Conservation (phyloP, 1,140 invertebrate species). For the Acromyrmex echinatior region DNA sequence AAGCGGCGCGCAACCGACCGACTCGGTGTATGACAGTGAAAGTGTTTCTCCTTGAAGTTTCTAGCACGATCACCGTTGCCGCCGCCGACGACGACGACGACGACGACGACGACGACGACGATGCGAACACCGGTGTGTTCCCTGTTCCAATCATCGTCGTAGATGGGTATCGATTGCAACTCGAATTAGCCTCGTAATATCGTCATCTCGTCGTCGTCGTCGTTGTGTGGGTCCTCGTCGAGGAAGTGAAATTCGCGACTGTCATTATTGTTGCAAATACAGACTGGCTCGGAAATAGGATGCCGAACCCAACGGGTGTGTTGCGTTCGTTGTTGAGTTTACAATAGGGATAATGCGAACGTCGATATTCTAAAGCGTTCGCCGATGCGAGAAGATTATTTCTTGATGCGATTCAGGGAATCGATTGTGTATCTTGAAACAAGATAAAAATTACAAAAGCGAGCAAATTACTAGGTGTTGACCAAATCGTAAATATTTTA, state of each 20-base stretch:
- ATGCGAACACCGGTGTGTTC: background rate
- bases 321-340: constrained; percentile 1
- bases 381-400: background rate
- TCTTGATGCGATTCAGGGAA: no score
- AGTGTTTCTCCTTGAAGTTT: constrained; percentile 86
- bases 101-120: background rate
- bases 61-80: constrained; percentile 70
- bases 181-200: constrained; percentile 28
- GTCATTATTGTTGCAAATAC: constrained; percentile 31
- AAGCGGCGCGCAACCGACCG: constrained; percentile 68
- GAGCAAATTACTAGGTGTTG: no score
- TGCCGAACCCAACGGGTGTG: background rate
- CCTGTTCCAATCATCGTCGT: background rate
- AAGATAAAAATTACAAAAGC: no score
- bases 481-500: no score
- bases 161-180: constrained; percentile 25
- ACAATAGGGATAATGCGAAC: constrained; percentile 5
- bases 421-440: no score
- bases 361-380: background rate
- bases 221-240: background rate
- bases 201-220: constrained; percentile 16
- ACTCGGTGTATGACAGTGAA: constrained; percentile 82
- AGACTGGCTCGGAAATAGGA: constrained; percentile 2
- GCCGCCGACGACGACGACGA: background rate
- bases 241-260: constrained; percentile 41